Conservation (phyloP, 1,140 invertebrate genomes). For the Sycophila sp. region DNA sequence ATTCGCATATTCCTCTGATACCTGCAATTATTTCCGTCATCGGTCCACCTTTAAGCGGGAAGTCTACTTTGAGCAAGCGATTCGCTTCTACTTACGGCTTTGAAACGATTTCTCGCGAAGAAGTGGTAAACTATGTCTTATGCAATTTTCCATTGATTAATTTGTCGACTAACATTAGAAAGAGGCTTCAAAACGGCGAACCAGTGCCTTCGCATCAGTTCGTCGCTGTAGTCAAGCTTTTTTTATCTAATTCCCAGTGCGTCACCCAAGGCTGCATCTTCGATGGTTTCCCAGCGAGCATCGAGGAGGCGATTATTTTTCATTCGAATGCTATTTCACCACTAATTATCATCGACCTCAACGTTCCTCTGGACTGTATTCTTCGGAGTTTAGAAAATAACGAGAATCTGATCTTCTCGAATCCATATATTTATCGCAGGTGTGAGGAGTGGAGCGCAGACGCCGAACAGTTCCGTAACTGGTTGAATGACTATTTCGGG, state of each 20-base stretch:
- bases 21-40: conserved; percentile 81
- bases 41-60: conserved; percentile 87
- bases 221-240: conserved; percentile 65
- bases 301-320: conserved; percentile 63
- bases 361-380: conserved; percentile 52
- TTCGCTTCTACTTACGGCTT: conserved; percentile 65
- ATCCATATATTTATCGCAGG: conserved; percentile 58
- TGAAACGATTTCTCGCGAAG: conserved; percentile 64
- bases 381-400: conserved; percentile 57
- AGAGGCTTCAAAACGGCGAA: not conserved
- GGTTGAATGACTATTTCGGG: conserved; percentile 66
- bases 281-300: conserved; percentile 69
- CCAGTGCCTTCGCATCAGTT: conserved; percentile 50
- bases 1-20: conserved; percentile 52
- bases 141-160: conserved; percentile 63
- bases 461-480: conserved; percentile 56
- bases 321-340: conserved; percentile 65
- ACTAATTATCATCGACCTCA: conserved; percentile 66
- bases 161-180: conserved; percentile 45
- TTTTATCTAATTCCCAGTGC: conserved; percentile 58
- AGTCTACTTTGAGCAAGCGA: conserved; percentile 73
- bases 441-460: conserved; percentile 60
- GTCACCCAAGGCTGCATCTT: conserved; percentile 67
- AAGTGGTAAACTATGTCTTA: conserved; percentile 63
- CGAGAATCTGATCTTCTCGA: conserved; percentile 52